A percentile compares a stretch with the other conserved stretches of the same genome.
phyloP scores from a whole-genome alignment of 2,113 vertebrate species.

The Ailurus styani region DNA sequence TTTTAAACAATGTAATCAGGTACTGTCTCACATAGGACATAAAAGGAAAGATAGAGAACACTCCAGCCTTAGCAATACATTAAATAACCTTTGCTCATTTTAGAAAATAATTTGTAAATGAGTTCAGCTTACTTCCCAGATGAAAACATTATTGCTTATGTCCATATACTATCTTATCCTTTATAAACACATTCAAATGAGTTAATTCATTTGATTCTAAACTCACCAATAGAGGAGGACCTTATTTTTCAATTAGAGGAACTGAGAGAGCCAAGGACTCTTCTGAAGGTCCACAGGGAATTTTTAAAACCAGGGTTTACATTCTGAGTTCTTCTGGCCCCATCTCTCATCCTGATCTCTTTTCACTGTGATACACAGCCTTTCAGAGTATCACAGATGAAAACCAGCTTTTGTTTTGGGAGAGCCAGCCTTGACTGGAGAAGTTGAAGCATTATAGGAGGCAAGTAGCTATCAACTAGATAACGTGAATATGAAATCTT shows the following conservation, averaged over 20 bases:
- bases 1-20: neutral
- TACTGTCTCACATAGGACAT: neutral
- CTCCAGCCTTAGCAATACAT: neutral
- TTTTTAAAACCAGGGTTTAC: neutral
- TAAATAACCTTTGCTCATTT: neutral
- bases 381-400: neutral
- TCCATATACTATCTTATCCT: neutral
- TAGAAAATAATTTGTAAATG: neutral
- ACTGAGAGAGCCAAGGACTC: neutral
- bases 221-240: neutral
- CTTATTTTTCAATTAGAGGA: neutral
- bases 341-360: neutral
- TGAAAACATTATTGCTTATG: neutral
- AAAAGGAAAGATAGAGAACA: neutral
- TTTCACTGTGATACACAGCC: neutral
- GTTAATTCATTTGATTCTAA: neutral
- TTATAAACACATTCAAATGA: neutral
- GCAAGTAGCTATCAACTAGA: neutral
- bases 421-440: neutral
- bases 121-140: neutral
- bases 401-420: neutral
- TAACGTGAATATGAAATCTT: neutral
- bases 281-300: neutral
- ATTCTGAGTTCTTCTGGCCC: neutral
- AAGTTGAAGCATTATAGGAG: neutral